Evolutionary conservation across 2,888 invertebrate genomes (phyloP).

Genomic region (Chrysodeixis includens): DNA sequence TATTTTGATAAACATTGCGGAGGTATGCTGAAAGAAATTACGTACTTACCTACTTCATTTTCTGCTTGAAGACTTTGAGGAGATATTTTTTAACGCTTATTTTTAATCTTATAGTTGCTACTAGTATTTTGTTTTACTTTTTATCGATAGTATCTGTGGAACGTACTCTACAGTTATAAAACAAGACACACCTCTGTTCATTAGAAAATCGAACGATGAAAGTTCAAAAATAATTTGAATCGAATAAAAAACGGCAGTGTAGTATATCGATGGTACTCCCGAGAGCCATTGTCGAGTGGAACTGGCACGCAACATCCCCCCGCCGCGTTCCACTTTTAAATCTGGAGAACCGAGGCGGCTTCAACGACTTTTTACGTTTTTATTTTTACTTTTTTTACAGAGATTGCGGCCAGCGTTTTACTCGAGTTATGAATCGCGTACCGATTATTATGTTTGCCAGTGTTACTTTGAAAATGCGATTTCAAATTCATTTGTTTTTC

Average conservation of each 20-base stretch:
- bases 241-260: slow-evolving; percentile 40
- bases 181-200: slow-evolving; percentile 14
- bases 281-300: slow-evolving; percentile 64
- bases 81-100: too few species aligned
- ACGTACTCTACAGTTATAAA: too few species aligned
- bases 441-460: slow-evolving; percentile 50
- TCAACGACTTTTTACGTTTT: slow-evolving; percentile 56
- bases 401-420: slow-evolving; percentile 50
- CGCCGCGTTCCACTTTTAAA: slow-evolving; percentile 66
- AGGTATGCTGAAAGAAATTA: background rate
- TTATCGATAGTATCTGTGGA: too few species aligned
- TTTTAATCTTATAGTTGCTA: too few species aligned
- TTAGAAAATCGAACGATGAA: slow-evolving; percentile 34
- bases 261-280: slow-evolving; percentile 61
- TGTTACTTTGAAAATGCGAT: slow-evolving; percentile 34
- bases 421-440: slow-evolving; percentile 49
- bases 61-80: too few species aligned
- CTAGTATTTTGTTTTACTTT: too few species aligned
- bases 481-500: slow-evolving; percentile 32
- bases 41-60: too few species aligned
- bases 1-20: background rate
- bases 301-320: slow-evolving; percentile 68
- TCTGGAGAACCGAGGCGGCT: slow-evolving; percentile 60
- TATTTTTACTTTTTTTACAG: slow-evolving; percentile 54
- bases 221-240: slow-evolving; percentile 48